Percentiles rank a stretch among this genome's conserved stretches.
phyloP scores from a whole-genome alignment of 2,888 invertebrate genomes.

The Drosophila sordidapex region DNA sequence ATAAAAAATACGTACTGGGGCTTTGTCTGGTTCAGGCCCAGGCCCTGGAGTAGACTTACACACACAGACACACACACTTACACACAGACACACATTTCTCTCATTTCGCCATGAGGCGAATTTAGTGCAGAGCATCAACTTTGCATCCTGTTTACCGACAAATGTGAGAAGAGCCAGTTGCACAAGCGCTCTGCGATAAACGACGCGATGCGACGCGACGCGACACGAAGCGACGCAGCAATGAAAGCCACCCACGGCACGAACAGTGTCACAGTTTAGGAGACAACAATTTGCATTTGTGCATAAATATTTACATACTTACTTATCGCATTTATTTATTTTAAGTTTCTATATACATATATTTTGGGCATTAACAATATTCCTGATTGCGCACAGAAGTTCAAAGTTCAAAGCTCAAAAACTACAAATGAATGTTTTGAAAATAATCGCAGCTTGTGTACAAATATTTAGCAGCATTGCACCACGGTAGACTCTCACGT shows the following conservation, averaged over 20 bases:
- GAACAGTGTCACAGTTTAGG: neutral
- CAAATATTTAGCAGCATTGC: slow-evolving; percentile 32
- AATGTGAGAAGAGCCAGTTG: slow-evolving; percentile 42
- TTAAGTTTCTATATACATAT: neutral
- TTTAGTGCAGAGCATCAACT: slow-evolving; percentile 49
- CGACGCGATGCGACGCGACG: slow-evolving; percentile 27
- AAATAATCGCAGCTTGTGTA: neutral
- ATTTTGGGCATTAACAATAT: neutral
- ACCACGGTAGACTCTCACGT: slow-evolving; percentile 44
- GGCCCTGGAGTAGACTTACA: slow-evolving; percentile 11
- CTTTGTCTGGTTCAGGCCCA: slow-evolving; percentile 12
- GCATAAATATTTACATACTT: neutral
- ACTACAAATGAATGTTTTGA: no score
- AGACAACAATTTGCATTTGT: neutral
- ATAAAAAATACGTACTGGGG: slow-evolving; percentile 46
- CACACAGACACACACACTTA: neutral
- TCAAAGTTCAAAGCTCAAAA: neutral
- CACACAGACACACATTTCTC: slow-evolving; percentile 24
- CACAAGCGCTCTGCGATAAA: slow-evolving; percentile 63
- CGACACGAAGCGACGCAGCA: slow-evolving; percentile 24
- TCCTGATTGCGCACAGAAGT: neutral
- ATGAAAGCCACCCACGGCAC: slow-evolving; percentile 10
- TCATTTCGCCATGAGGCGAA: slow-evolving; percentile 54
- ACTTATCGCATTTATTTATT: neutral
- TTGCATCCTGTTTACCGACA: slow-evolving; percentile 67